These are phyloP conservation scores for Galerucella calmariensis DNA, from an alignment of 2,888 invertebrate genomes.

Conservation along the genomic window DNA sequence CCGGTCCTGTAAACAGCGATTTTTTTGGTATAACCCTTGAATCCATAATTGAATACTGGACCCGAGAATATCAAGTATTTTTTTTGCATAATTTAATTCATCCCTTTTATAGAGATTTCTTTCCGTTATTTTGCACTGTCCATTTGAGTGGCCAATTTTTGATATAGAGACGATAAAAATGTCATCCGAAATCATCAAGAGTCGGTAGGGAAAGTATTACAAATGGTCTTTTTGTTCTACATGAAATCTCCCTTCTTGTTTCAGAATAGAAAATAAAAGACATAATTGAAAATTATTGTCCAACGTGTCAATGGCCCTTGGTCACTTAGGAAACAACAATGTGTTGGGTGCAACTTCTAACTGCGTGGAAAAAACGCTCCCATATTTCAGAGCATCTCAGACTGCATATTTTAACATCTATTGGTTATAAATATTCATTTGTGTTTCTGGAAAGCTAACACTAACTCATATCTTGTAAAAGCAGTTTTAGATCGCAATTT, in stretches of 20 bases:
- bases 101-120: conserved; percentile 29
- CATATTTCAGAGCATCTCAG: conserved; percentile 6
- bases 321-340: conserved; percentile 25
- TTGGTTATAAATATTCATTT: conserved; percentile 8
- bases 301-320: conserved; percentile 30
- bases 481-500: background rate
- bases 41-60: conserved; percentile 38
- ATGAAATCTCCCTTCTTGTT: conserved; percentile 32
- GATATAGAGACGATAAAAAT: conserved; percentile 39
- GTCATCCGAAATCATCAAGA: conserved; percentile 31
- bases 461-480: background rate
- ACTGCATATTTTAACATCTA: conserved; percentile 4
- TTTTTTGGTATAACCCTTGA: conserved; percentile 32
- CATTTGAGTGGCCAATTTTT: conserved; percentile 40
- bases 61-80: conserved; percentile 34
- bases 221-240: conserved; percentile 35
- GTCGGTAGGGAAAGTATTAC: conserved; percentile 32
- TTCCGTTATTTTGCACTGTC: conserved; percentile 40
- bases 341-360: conserved; percentile 13
- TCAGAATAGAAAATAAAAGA: conserved; percentile 31
- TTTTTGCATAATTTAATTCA: conserved; percentile 34
- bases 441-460: background rate
- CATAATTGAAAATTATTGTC: conserved; percentile 37
- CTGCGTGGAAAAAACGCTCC: conserved; percentile 13
- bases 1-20: conserved; percentile 1